Conservation (phyloP, 2,113 vertebrate genomes). For the Entelurus aequoreus region DNA sequence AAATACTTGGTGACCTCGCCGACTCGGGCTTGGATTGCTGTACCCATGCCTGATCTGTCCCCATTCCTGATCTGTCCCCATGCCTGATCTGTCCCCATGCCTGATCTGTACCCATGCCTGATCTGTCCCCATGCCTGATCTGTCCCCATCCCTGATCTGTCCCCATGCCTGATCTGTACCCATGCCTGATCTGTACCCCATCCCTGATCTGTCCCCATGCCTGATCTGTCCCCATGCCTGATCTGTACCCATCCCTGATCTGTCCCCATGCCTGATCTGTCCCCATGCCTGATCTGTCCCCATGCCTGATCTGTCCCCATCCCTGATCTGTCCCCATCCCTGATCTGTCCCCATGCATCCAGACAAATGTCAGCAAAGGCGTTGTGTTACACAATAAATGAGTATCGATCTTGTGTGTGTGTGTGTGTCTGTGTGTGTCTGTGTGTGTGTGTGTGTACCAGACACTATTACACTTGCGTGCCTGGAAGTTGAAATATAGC, state of each 20-base stretch:
- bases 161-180: slow-evolving; percentile 15
- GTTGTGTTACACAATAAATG: slow-evolving; percentile 30
- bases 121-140: slow-evolving; percentile 11
- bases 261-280: slow-evolving; percentile 20
- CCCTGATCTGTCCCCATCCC: too few relatives aligned
- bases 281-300: slow-evolving; percentile 15
- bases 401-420: slow-evolving; percentile 41
- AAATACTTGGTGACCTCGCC: slow-evolving; percentile 13
- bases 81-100: slow-evolving; percentile 15
- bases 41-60: slow-evolving; percentile 14
- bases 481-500: slow-evolving; percentile 19
- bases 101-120: slow-evolving; percentile 11
- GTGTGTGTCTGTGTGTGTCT: too few relatives aligned
- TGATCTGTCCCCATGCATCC: slow-evolving; percentile 24
- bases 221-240: slow-evolving; percentile 11
- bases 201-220: slow-evolving; percentile 23
- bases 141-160: too few relatives aligned
- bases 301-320: slow-evolving; percentile 1
- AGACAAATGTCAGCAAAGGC: slow-evolving; percentile 48
- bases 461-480: slow-evolving; percentile 29
- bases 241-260: slow-evolving; percentile 13
- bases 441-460: slow-evolving; percentile 16
- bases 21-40: slow-evolving; percentile 24
- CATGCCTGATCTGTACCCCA: slow-evolving; percentile 1
- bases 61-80: slow-evolving; percentile 22